Evolutionary conservation across 2,797 vertebrate genomes (phyloP).

Genomic region (Onychomys leucogaster): DNA sequence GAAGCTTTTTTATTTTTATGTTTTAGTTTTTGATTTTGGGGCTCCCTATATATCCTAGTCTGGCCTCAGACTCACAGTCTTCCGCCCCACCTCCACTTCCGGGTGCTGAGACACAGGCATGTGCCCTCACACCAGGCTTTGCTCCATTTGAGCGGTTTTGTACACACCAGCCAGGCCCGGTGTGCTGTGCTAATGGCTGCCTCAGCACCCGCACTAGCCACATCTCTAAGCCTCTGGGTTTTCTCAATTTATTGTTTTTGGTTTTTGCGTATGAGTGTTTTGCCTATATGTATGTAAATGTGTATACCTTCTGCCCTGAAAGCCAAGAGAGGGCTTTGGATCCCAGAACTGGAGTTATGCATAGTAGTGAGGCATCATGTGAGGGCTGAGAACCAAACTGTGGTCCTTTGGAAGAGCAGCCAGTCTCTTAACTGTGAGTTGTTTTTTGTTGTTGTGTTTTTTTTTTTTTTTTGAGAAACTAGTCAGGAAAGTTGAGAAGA

Average conservation of each 20-base stretch:
- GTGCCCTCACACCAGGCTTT: neutral
- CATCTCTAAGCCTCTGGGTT: neutral
- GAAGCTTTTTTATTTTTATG: neutral
- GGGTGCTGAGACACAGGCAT: neutral
- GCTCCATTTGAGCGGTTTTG: neutral
- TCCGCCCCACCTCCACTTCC: neutral
- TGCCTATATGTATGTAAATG: neutral
- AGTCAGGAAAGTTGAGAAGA: neutral
- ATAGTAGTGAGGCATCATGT: neutral
- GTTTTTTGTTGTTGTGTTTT: no score
- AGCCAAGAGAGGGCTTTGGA: neutral
- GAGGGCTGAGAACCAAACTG: neutral
- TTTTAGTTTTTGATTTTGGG: neutral
- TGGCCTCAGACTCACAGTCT: neutral
- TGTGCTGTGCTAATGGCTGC: neutral
- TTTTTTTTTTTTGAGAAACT: constrained; percentile 10
- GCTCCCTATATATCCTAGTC: neutral
- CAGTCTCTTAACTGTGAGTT: neutral
- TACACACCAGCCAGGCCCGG: neutral
- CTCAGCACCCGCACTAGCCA: neutral
- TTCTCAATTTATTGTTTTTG: neutral
- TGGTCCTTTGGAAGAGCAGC: neutral
- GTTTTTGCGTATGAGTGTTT: neutral
- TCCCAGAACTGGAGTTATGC: neutral
- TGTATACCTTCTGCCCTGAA: neutral